Percentiles rank a stretch among this genome's conserved stretches.
These are phyloP conservation scores for Choloepus didactylus DNA, from an alignment of 2,797 vertebrate species.

Conservation along the genomic window DNA sequence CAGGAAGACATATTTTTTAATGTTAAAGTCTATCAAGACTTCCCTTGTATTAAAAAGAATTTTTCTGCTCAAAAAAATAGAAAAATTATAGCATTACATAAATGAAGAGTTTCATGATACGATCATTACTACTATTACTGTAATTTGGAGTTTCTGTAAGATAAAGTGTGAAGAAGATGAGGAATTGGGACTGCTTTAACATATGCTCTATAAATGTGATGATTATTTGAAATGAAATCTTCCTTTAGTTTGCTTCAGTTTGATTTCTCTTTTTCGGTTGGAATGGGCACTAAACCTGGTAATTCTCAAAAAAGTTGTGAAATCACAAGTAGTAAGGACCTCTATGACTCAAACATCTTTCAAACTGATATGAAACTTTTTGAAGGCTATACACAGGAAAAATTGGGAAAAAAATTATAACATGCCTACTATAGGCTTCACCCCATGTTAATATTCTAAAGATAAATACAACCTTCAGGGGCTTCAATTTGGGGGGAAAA, in stretches of 20 bases:
- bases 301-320: not conserved
- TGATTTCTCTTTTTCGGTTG: not conserved
- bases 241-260: not conserved
- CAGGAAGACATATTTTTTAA: conserved; percentile 30
- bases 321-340: not conserved
- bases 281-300: not conserved
- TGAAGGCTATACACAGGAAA: not conserved
- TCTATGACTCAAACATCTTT: not conserved
- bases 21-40: conserved; percentile 11
- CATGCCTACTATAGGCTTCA: not conserved
- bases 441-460: not conserved
- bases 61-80: not conserved
- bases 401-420: not conserved
- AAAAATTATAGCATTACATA: not conserved
- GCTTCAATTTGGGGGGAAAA: not conserved
- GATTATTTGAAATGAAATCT: not conserved
- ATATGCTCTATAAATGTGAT: not conserved
- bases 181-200: not conserved
- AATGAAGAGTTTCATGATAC: not conserved
- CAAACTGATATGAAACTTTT: conserved; percentile 27
- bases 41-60: not conserved
- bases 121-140: not conserved
- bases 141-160: not conserved
- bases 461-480: not conserved
- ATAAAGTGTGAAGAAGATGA: not conserved